Base-by-base conservation (phyloP, 2,797 vertebrate genomes). In the Epinephelus malabaricus region DNA sequence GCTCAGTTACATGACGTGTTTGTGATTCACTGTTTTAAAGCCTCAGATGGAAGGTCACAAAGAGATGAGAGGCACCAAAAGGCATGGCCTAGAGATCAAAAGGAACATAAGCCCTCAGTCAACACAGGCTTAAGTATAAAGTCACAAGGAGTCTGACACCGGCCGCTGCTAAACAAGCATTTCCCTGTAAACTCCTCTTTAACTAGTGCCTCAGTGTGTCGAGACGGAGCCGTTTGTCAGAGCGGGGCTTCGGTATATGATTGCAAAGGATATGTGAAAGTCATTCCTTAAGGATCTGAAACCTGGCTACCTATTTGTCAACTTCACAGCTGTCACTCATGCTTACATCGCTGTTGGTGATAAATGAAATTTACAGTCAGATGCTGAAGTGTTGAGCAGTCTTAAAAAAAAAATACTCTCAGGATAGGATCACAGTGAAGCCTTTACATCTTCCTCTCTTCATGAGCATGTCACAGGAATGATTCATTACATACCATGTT, bases 1-100 rank as follows among this genome's bases (percentile, higher is more conserved):
- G 82, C 88, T 92, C 83, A 67, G 84, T 89, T 90, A 86, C 80
- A 84, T 46, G 0, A 67, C 78, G 67, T 88, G 76, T 84, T 86
- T 81, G 77, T 73, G 64, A 84, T 66, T 81, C 77, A 70, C 38
- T 62, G 58, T 82, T 88, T 83, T 74, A 89, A 73, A 84, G 66
- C 58, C 56, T 86, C 64, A 66, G 61, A 73, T 51, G 65, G 84
- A 87, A 90, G 76, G 83, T 76, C 86, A 82, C 75, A 71, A 56
- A 55, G 17, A 69, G 65, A 88, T 64, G 72, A 78, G 54, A 81
- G 46, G 79, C 10, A 50, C 55, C 12, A 77, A 81, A 76, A 87
- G 43, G 17, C 64, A 69, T 9, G 79, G 47, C 38, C 49, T 40
- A 2, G 45, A 84, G 75, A 85, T 88, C 73, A 80, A 76, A 86